These are phyloP conservation scores for Sebastes goodei DNA, from an alignment of 2,797 vertebrate species.

Conservation along the genomic window DNA sequence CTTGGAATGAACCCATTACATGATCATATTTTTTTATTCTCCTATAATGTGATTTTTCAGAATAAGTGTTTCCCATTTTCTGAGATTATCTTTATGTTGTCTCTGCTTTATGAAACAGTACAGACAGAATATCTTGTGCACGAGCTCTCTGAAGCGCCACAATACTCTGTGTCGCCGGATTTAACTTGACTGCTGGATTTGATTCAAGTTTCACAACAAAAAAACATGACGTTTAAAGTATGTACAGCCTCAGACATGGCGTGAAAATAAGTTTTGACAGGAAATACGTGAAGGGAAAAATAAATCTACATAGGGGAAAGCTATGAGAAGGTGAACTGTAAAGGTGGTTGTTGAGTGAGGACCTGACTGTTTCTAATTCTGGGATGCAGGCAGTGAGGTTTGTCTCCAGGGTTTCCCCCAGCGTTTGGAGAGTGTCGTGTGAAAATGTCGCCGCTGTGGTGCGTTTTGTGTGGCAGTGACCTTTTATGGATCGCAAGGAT, in stretches of 20 bases:
- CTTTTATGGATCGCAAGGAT: slow-evolving; percentile 68
- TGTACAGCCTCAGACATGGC: background rate
- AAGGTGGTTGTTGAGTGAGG: slow-evolving; percentile 43
- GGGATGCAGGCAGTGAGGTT: slow-evolving; percentile 40
- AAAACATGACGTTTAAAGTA: background rate
- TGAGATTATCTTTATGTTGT: slow-evolving; percentile 11
- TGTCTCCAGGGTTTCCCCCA: slow-evolving; percentile 61
- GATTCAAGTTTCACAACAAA: slow-evolving; percentile 15
- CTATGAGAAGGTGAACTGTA: slow-evolving; percentile 39
- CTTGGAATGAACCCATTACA: slow-evolving; percentile 69
- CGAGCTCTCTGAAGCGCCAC: background rate
- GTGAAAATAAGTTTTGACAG: background rate
- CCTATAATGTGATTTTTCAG: slow-evolving; percentile 15
- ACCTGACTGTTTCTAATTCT: slow-evolving; percentile 61
- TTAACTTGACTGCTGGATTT: slow-evolving; percentile 13
- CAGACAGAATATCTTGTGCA: background rate
- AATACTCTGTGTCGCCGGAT: background rate
- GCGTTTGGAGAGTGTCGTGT: slow-evolving; percentile 57
- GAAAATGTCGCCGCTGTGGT: slow-evolving; percentile 64
- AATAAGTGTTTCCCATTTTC: slow-evolving; percentile 8
- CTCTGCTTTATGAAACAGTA: slow-evolving; percentile 7
- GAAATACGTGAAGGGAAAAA: slow-evolving; percentile 5
- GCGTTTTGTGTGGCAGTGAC: slow-evolving; percentile 64
- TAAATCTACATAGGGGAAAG: slow-evolving; percentile 18
- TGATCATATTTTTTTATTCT: slow-evolving; percentile 40